A percentile compares a stretch with the other conserved stretches of the same genome.
Conservation (phyloP, 2,113 vertebrate genomes). For the Esox niger region DNA sequence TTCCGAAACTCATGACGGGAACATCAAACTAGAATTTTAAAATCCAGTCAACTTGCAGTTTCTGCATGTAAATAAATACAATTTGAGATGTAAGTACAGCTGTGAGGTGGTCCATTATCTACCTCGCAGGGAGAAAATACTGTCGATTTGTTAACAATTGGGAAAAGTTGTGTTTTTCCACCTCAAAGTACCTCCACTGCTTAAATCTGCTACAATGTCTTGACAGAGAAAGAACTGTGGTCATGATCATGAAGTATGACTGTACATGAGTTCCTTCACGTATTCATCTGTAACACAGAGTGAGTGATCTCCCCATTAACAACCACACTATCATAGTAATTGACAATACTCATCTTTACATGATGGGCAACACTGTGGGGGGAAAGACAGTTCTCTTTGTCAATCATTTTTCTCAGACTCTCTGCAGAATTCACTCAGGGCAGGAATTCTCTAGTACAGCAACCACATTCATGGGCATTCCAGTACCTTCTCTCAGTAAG, state of each 20-base stretch:
- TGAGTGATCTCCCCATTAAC: background rate
- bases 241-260: too few relatives aligned
- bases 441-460: too few relatives aligned
- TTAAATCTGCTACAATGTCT: too few relatives aligned
- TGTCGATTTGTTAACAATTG: background rate
- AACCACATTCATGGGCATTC: constrained; percentile 25
- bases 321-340: constrained; percentile 9
- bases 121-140: background rate
- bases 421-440: too few relatives aligned
- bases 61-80: constrained; percentile 2
- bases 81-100: constrained; percentile 9
- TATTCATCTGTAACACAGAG: background rate
- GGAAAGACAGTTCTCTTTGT: background rate
- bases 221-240: too few relatives aligned
- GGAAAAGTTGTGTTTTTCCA: background rate
- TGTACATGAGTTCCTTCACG: too few relatives aligned
- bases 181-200: background rate
- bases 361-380: constrained; percentile 8
- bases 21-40: too few relatives aligned
- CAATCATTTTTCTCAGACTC: too few relatives aligned
- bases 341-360: constrained; percentile 3
- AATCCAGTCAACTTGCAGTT: too few relatives aligned
- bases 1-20: too few relatives aligned
- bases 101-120: constrained; percentile 1
- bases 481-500: constrained; percentile 12